phyloP scores from a whole-genome alignment of 2,888 invertebrate genomes.

The Apodemia duryi region DNA sequence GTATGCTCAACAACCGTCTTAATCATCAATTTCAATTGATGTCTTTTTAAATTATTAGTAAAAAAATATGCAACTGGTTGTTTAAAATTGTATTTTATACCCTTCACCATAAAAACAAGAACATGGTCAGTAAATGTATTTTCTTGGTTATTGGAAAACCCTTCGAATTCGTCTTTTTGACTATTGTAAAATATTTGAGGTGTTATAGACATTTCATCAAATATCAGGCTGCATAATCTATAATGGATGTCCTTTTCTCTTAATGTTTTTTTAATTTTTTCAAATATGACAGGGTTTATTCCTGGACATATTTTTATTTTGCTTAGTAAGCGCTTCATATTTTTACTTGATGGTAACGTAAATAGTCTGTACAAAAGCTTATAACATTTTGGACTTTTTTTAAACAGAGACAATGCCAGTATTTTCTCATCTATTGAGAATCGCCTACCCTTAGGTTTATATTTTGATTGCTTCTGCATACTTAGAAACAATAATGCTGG shows the following conservation, averaged over 20 bases:
- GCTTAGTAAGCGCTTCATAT: slow-evolving; percentile 26
- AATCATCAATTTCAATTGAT: slow-evolving; percentile 30
- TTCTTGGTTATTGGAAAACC: slow-evolving; percentile 25
- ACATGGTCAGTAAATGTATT: slow-evolving; percentile 30
- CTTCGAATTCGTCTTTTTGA: slow-evolving; percentile 25
- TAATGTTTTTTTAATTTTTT: slow-evolving; percentile 28
- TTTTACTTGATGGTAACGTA: slow-evolving; percentile 28
- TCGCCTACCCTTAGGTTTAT: slow-evolving; percentile 22
- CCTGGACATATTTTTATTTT: slow-evolving; percentile 29
- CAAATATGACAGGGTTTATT: slow-evolving; percentile 28
- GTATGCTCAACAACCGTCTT: slow-evolving; percentile 28
- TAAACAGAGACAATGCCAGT: slow-evolving; percentile 21
- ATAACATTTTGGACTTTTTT: slow-evolving; percentile 31
- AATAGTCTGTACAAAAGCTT: slow-evolving; percentile 27
- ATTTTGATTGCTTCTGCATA: slow-evolving; percentile 19
- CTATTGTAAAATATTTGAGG: slow-evolving; percentile 25
- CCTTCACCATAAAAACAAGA: slow-evolving; percentile 36
- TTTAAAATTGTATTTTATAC: slow-evolving; percentile 31
- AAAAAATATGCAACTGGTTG: slow-evolving; percentile 38
- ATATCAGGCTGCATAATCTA: slow-evolving; percentile 26
- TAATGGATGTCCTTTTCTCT: slow-evolving; percentile 19
- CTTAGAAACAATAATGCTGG: slow-evolving; percentile 18
- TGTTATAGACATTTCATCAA: slow-evolving; percentile 33
- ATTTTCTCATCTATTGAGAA: slow-evolving; percentile 23
- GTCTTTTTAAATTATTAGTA: slow-evolving; percentile 27